Percentiles rank a stretch among this genome's conserved stretches.
These are phyloP conservation scores for Periplaneta americana DNA, from an alignment of 1,140 invertebrate species.

Conservation along the genomic window DNA sequence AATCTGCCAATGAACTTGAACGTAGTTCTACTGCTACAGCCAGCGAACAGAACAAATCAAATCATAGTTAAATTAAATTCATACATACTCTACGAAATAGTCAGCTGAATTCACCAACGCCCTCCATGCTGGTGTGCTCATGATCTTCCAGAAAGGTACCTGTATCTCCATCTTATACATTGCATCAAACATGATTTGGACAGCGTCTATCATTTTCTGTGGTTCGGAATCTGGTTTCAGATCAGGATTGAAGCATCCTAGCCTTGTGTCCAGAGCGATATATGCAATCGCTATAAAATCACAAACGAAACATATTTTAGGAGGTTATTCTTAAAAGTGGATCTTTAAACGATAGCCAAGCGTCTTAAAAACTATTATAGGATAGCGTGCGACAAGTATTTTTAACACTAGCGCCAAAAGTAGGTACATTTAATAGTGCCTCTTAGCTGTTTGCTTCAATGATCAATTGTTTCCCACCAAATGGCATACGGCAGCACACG, in stretches of 20 bases:
- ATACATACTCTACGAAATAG: constrained; percentile 30
- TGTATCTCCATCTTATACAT: constrained; percentile 51
- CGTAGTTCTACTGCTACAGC: no score
- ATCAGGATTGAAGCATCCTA: constrained; percentile 50
- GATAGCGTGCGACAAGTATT: no score
- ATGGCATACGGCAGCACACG: no score
- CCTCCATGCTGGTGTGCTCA: constrained; percentile 47
- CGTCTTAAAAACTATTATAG: no score
- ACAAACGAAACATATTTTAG: constrained; percentile 2
- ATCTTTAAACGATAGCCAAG: no score
- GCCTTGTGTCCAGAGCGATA: constrained; percentile 58
- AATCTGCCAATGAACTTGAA: no score
- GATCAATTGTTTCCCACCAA: no score
- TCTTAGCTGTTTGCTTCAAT: no score
- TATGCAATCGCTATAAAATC: constrained; percentile 45
- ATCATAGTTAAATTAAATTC: not conserved
- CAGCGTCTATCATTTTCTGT: constrained; percentile 49
- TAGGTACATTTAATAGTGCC: no score
- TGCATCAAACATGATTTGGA: constrained; percentile 51
- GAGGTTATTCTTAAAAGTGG: no score
- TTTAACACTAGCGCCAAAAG: no score
- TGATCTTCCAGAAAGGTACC: constrained; percentile 54
- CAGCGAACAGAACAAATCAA: no score
- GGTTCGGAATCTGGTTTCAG: constrained; percentile 46
- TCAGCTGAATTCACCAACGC: constrained; percentile 41